Evolutionary conservation across 2,113 vertebrate species (phyloP).

Genomic region (Poicephalus gulielmi): DNA sequence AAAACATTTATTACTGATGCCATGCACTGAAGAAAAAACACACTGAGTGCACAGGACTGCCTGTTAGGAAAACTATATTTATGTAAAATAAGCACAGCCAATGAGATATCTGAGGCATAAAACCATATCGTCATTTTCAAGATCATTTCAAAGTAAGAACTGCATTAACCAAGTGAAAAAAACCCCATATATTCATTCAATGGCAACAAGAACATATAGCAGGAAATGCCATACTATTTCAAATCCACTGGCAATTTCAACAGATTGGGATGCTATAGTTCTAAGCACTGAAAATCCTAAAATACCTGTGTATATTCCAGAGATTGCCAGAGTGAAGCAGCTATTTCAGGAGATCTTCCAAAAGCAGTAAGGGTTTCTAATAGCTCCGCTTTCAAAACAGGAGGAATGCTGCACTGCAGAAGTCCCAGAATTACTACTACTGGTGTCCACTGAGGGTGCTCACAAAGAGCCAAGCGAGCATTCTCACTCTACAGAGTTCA

Average conservation of each 20-base stretch:
- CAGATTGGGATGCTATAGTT: neutral
- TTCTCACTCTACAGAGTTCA: constrained; percentile 86
- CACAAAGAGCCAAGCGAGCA: constrained; percentile 92
- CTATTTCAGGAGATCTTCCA: constrained; percentile 94
- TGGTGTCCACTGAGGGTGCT: constrained; percentile 97
- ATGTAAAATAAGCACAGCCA: neutral
- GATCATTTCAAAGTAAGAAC: neutral
- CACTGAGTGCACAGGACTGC: neutral
- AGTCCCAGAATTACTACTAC: constrained; percentile 94
- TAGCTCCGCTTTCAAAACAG: constrained; percentile 89
- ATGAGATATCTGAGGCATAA: neutral
- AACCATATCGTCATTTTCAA: neutral
- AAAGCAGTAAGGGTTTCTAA: constrained; percentile 90
- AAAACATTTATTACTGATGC: neutral
- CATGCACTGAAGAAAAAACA: neutral
- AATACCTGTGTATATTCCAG: constrained; percentile 95
- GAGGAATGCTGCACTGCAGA: constrained; percentile 93
- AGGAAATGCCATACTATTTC: neutral
- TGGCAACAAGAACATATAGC: neutral
- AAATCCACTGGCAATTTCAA: neutral
- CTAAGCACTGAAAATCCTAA: neutral
- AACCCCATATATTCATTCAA: neutral
- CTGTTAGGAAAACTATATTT: neutral
- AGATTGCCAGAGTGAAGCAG: constrained; percentile 96
- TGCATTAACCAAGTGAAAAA: neutral